Conservation (phyloP, 2,797 vertebrate species). For the Hypotaenidia philippensis region DNA sequence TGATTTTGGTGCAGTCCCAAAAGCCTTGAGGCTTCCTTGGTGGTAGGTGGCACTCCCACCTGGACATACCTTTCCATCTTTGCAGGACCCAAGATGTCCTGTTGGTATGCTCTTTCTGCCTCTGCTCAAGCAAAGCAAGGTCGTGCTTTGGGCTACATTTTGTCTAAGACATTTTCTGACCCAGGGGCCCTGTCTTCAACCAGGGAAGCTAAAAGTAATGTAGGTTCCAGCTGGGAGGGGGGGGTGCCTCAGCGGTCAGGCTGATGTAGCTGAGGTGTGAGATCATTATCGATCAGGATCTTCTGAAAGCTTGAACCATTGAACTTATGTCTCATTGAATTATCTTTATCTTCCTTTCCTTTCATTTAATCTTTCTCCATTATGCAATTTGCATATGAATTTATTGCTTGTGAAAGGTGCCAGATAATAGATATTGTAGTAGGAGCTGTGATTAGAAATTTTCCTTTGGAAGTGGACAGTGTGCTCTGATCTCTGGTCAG, state of each 20-base stretch:
- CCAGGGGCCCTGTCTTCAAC: neutral
- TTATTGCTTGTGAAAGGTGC: neutral
- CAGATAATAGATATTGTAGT: neutral
- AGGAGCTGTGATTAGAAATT: neutral
- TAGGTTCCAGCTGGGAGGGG: fast-evolving
- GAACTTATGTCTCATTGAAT: neutral
- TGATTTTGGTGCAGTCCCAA: fast-evolving
- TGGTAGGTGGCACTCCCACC: neutral
- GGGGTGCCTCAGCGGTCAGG: neutral
- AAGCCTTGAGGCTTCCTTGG: neutral
- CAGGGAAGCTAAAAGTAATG: neutral
- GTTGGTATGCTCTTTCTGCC: neutral
- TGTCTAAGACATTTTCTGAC: neutral
- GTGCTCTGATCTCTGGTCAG: neutral
- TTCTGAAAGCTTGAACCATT: neutral
- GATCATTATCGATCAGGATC: neutral
- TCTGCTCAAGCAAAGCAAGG: neutral
- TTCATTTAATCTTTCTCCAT: neutral
- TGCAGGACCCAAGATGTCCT: neutral
- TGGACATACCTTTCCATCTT: neutral
- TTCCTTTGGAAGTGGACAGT: neutral
- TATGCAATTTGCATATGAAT: neutral
- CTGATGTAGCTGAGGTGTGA: neutral
- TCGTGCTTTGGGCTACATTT: neutral
- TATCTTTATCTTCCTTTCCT: neutral